Evolutionary conservation across 2,888 invertebrate genomes (phyloP).

Genomic region (Calameuta filiformis): DNA sequence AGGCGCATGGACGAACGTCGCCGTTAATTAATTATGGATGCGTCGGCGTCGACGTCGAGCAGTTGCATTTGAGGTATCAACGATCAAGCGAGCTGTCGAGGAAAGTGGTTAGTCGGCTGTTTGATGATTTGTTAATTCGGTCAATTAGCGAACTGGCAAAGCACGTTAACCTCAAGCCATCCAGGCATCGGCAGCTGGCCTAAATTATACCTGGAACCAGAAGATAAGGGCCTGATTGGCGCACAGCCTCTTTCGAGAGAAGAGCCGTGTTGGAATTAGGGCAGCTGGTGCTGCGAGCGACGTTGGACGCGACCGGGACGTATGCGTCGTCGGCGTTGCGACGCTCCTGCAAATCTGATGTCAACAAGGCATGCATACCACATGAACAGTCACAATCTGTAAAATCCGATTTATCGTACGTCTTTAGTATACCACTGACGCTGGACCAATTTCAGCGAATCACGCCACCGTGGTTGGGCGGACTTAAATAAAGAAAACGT

Average conservation of each 20-base stretch:
- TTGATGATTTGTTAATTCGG: neutral
- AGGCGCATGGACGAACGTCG: neutral
- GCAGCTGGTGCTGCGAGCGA: conserved; percentile 62
- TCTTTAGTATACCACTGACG: neutral
- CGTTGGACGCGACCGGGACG: conserved; percentile 41
- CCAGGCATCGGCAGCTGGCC: conserved; percentile 46
- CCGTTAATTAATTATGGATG: neutral
- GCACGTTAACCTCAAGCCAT: conserved; percentile 29
- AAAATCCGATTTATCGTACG: conserved; percentile 44
- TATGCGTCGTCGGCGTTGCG: conserved; percentile 53
- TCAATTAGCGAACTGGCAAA: conserved; percentile 9
- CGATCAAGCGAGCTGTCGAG: neutral
- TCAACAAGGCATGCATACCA: conserved; percentile 65
- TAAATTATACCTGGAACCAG: conserved; percentile 70
- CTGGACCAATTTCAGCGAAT: neutral
- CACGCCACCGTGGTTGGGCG: neutral
- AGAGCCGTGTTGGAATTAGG: conserved; percentile 63
- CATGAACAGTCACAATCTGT: conserved; percentile 64
- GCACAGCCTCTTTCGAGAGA: conserved; percentile 64
- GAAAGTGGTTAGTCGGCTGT: conserved; percentile 15
- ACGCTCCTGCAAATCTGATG: conserved; percentile 65
- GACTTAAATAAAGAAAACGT: conserved; percentile 21
- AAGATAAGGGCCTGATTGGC: conserved; percentile 70
- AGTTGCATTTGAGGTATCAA: neutral
- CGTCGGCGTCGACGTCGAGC: neutral